Conservation (phyloP, 2,888 invertebrate species). For the Standfussiana lucernea region DNA sequence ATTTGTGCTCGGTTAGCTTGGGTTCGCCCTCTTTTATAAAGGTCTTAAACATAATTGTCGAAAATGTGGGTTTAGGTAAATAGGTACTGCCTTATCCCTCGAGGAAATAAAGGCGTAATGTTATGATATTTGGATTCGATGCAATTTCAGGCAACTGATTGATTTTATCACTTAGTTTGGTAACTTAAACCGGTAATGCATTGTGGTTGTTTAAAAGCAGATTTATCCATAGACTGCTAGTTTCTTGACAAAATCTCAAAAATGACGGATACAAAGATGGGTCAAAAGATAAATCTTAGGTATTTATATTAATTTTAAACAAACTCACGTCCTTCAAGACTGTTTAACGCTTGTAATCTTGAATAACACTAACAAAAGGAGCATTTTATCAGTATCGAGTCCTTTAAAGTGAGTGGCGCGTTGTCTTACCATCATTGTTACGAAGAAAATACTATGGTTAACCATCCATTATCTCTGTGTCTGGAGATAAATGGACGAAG, state of each 20-base stretch:
- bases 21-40: neutral
- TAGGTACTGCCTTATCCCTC: too few species aligned
- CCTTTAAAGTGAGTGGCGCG: neutral
- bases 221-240: too few species aligned
- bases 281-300: neutral
- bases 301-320: neutral
- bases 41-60: neutral
- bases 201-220: neutral
- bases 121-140: too few species aligned
- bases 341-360: neutral
- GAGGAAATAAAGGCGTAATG: too few species aligned
- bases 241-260: neutral
- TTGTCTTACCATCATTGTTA: constrained; percentile 14
- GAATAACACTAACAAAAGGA: neutral
- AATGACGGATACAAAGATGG: neutral
- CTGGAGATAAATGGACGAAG: constrained; percentile 18
- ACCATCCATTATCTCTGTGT: constrained; percentile 10
- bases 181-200: too few species aligned
- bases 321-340: neutral
- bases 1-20: neutral
- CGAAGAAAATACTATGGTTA: neutral
- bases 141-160: too few species aligned
- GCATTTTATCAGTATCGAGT: neutral
- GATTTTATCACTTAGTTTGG: too few species aligned
- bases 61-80: too few species aligned